Evolutionary conservation across 2,888 invertebrate genomes (phyloP).

Genomic region (Oeneis ivallda): DNA sequence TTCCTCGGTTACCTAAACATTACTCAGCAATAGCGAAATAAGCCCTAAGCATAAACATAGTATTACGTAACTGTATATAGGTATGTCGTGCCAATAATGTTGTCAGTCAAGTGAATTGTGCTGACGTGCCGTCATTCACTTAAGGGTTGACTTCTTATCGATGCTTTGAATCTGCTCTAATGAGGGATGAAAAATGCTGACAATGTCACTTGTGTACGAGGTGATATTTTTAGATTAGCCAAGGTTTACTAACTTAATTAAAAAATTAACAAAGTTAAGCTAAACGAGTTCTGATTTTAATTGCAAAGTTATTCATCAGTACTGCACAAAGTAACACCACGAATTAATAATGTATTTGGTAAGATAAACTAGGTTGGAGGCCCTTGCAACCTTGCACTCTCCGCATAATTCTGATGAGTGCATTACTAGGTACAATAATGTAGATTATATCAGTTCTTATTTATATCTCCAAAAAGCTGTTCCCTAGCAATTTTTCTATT

Average conservation of each 20-base stretch:
- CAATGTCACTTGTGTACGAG: slow-evolving; percentile 5
- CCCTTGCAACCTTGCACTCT: not conserved
- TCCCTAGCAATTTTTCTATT: not conserved
- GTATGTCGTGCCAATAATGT: slow-evolving; percentile 11
- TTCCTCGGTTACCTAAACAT: too few species aligned
- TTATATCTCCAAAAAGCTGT: not conserved
- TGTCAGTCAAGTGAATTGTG: slow-evolving; percentile 5
- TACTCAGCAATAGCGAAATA: too few species aligned
- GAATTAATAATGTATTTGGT: slow-evolving; percentile 12
- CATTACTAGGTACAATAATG: not conserved
- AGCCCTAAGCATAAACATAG: too few species aligned
- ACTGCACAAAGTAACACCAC: slow-evolving; percentile 9
- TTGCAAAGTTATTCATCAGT: slow-evolving; percentile 13
- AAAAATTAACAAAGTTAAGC: not conserved
- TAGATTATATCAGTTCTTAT: not conserved
- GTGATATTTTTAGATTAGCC: slow-evolving; percentile 8
- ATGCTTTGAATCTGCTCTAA: slow-evolving; percentile 19
- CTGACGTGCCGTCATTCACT: slow-evolving; percentile 11
- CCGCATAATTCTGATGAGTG: slow-evolving; percentile 6
- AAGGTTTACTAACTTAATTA: not conserved
- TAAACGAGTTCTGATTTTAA: not conserved
- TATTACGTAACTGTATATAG: too few species aligned
- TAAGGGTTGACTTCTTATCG: slow-evolving; percentile 20
- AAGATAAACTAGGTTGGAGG: slow-evolving; percentile 1
- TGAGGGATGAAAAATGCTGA: slow-evolving; percentile 18